These are phyloP conservation scores for Drosophila ambigua DNA, from an alignment of 1,140 invertebrate species.

Conservation along the genomic window DNA sequence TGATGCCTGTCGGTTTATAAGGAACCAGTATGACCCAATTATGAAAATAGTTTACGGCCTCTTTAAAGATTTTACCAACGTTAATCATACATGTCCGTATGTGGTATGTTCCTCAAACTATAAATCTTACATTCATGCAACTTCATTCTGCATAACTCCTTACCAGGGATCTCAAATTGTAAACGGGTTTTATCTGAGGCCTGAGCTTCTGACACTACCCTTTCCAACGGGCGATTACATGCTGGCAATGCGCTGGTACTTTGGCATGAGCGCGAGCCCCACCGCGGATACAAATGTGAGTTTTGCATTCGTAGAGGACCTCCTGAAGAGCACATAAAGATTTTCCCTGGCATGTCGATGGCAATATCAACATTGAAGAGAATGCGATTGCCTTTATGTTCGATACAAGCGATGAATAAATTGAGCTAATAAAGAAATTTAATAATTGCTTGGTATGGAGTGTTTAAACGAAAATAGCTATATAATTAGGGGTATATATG, in stretches of 20 bases:
- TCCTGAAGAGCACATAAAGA: neutral
- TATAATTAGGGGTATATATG: no score
- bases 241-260: conserved; percentile 4
- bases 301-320: conserved; percentile 22
- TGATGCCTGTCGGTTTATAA: conserved; percentile 13
- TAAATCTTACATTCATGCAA: neutral
- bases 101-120: conserved; percentile 4
- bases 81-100: conserved; percentile 36
- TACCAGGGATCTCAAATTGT: conserved; percentile 7
- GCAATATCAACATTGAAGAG: no score
- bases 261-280: neutral
- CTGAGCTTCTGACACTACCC: conserved; percentile 9
- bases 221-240: conserved; percentile 33
- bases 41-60: conserved; percentile 3
- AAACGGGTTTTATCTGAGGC: conserved; percentile 22
- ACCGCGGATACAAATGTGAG: conserved; percentile 24
- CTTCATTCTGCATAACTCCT: neutral
- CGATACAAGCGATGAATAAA: no score
- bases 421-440: no score
- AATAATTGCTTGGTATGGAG: no score
- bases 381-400: no score
- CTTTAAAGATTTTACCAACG: conserved; percentile 16
- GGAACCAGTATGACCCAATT: neutral
- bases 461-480: no score
- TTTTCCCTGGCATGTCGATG: no score